Evolutionary conservation across 2,888 invertebrate genomes (phyloP), one percentile per base, ranked within the genome.

Genomic region (Ryuthela nishihirai): DNA sequence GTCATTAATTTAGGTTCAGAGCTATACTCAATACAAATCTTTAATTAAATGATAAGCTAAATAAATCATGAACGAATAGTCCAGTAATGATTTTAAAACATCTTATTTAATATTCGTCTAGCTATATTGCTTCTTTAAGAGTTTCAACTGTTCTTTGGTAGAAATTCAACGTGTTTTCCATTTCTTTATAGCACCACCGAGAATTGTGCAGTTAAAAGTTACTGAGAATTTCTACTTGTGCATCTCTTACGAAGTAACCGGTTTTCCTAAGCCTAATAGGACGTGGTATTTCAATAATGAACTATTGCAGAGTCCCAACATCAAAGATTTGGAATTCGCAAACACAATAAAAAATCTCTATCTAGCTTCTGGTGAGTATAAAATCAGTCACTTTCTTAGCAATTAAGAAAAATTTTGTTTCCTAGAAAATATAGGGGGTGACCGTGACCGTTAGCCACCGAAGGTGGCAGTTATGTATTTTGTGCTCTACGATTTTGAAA

Each of bases 261-360:
- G 68, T 15, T 59, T 56, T 26, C 68, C 68, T 1, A 45, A 61
- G 10, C 64, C 66, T 10, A 64, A 60, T n/a, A 45, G 62, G 24
- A 49, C 55, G 1, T 68, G 68, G 68, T 66, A 52, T 12, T 63
- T 64, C 45, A 65, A 67, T 38, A 47, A 58, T 21, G 35, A 60
- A 25, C 50, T 46, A 1, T 18, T 67, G 2, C 42, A 53, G 10
- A 54, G 58, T 42, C 46, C 53, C 12, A 20, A 50, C 6, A 62
- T 63, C 17, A 43, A 36, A 25, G 66, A 63, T 35, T 23, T 60
- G 12, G 54, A 50, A 25, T 36, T 48, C 39, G 46, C 41, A 24
- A 52, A 53, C 39, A 50, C 44, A n/a, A 47, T 48, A 41, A 56
- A 53, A n/a, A 47, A 64, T 41, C 21, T 45, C 3, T 54, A 42